Conservation (phyloP, 92 coral and sea anemone genomes). For the Hydrozoanthus gracilis region DNA sequence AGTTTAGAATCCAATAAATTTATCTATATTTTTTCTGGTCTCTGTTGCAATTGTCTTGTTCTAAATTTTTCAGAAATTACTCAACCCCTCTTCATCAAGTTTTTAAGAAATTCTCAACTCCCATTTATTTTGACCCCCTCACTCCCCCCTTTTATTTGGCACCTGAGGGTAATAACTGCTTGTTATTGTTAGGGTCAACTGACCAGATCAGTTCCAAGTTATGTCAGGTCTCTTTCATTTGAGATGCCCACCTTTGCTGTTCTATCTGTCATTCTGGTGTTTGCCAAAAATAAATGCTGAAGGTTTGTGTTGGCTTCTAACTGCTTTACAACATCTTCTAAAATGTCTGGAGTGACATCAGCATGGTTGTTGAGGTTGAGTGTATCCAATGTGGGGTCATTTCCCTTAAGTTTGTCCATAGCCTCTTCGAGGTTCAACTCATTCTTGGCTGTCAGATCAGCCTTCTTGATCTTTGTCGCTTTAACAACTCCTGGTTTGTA, state of each 20-base stretch:
- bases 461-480: slow-evolving; percentile 81
- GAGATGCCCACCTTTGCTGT: slow-evolving; percentile 77
- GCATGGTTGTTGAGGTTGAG: slow-evolving; percentile 90
- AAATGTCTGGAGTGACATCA: slow-evolving; percentile 81
- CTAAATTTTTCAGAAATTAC: too few relatives aligned
- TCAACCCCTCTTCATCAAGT: too few relatives aligned
- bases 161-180: too few relatives aligned
- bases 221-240: background rate
- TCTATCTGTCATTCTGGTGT: slow-evolving; percentile 86
- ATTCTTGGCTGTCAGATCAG: slow-evolving; percentile 94
- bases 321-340: slow-evolving; percentile 78
- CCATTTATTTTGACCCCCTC: too few relatives aligned
- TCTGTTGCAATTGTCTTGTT: too few relatives aligned
- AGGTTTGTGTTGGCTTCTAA: slow-evolving; percentile 70
- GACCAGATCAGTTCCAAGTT: too few relatives aligned
- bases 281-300: slow-evolving; percentile 82
- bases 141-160: too few relatives aligned
- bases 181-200: too few relatives aligned
- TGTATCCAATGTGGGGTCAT: slow-evolving; percentile 73
- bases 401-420: slow-evolving; percentile 78
- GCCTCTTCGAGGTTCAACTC: slow-evolving; percentile 91
- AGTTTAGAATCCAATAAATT: too few relatives aligned
- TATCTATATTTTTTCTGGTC: too few relatives aligned
- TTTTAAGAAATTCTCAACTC: too few relatives aligned
- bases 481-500: slow-evolving; percentile 93